Conservation (phyloP, 1,140 invertebrate species). For the Uloborus diversus region DNA sequence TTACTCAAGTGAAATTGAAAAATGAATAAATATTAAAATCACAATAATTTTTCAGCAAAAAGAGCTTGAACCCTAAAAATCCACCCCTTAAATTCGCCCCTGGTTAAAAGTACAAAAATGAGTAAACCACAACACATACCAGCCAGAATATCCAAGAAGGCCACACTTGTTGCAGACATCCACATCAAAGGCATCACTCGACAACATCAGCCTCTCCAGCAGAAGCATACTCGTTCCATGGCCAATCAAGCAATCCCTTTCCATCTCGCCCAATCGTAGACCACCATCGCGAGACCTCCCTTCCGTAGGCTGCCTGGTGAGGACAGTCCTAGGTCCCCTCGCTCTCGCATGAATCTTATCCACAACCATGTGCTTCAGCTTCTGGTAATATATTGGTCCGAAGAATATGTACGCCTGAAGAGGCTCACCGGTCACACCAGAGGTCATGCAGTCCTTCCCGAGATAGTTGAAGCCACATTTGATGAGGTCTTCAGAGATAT, state of each 20-base stretch:
- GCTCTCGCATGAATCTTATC: slow-evolving; percentile 99
- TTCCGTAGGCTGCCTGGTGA: slow-evolving; percentile 98
- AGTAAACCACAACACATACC: slow-evolving; percentile 69
- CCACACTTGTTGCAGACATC: slow-evolving; percentile 97
- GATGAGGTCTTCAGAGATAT: slow-evolving; percentile 83
- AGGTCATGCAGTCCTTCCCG: slow-evolving; percentile 98
- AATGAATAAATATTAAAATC: no score
- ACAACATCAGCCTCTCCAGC: slow-evolving; percentile 96
- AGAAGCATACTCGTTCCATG: slow-evolving; percentile 98
- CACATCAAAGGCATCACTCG: slow-evolving; percentile 95
- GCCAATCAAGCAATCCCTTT: slow-evolving; percentile 97
- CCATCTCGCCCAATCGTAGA: slow-evolving; percentile 97
- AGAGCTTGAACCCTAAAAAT: no score
- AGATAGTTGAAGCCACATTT: slow-evolving; percentile 94
- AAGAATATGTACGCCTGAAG: slow-evolving; percentile 95
- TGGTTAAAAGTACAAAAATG: no score
- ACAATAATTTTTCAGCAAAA: no score
- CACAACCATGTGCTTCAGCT: slow-evolving; percentile 99
- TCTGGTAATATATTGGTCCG: slow-evolving; percentile 87
- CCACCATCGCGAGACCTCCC: slow-evolving; percentile 97
- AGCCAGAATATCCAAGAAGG: slow-evolving; percentile 90
- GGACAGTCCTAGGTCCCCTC: slow-evolving; percentile 88
- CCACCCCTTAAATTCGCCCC: no score
- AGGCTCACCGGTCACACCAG: slow-evolving; percentile 94
- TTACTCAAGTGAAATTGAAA: no score